These are phyloP conservation scores for Poecilia gillii DNA, from an alignment of 2,797 vertebrate species.

Conservation along the genomic window DNA sequence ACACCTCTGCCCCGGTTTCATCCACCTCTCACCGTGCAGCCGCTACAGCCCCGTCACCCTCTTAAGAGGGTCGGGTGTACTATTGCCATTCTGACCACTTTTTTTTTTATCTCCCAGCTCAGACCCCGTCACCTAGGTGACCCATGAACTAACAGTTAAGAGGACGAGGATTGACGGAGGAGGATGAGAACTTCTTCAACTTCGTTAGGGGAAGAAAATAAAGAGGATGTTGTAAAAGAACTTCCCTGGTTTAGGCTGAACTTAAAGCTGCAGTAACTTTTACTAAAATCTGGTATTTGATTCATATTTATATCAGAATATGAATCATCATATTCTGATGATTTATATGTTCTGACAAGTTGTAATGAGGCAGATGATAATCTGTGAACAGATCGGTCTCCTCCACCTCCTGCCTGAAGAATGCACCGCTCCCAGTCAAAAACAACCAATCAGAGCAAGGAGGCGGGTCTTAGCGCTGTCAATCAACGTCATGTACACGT, in stretches of 20 bases:
- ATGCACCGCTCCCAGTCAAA: too few relatives aligned
- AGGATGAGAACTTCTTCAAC: background rate
- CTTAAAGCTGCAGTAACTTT: too few relatives aligned
- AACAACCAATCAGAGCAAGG: too few relatives aligned
- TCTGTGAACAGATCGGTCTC: too few relatives aligned
- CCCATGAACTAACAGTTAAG: slow-evolving; percentile 72
- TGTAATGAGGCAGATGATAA: too few relatives aligned
- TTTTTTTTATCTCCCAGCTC: slow-evolving; percentile 79
- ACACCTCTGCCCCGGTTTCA: slow-evolving; percentile 24
- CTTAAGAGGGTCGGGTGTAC: slow-evolving; percentile 68
- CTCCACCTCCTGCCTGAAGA: too few relatives aligned
- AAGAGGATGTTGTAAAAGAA: background rate
- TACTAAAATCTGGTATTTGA: too few relatives aligned
- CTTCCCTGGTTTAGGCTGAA: background rate
- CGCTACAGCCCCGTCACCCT: slow-evolving; percentile 51
- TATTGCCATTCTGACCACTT: slow-evolving; percentile 76
- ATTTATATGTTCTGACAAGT: too few relatives aligned
- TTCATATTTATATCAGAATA: too few relatives aligned
- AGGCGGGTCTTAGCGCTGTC: too few relatives aligned
- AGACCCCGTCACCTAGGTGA: slow-evolving; percentile 77
- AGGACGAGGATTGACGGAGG: slow-evolving; percentile 27
- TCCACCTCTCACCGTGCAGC: slow-evolving; percentile 60
- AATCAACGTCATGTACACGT: too few relatives aligned
- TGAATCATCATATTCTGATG: too few relatives aligned
- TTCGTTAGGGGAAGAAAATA: background rate